Evolutionary conservation across 1,140 invertebrate species (phyloP).

Genomic region (Diorhabda carinulata): DNA sequence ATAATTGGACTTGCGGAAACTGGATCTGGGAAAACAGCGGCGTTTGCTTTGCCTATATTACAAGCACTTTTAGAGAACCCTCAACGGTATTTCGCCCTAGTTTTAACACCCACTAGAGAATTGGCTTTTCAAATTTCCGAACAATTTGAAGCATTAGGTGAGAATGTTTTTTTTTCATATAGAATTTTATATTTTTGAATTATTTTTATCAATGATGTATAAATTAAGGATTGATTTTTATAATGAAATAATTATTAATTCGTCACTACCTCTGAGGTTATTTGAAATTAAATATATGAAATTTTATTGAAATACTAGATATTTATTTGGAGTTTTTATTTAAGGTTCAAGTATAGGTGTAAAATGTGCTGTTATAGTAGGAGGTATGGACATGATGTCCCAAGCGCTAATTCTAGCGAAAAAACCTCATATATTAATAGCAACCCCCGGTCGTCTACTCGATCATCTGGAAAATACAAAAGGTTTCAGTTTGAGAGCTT

Average conservation of each 20-base stretch:
- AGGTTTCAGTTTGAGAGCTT: slow-evolving; percentile 79
- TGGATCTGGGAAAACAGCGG: slow-evolving; percentile 96
- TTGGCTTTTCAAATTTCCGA: slow-evolving; percentile 95
- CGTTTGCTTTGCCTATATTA: slow-evolving; percentile 94
- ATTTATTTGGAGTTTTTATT: slow-evolving; percentile 1
- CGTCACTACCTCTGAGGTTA: neutral
- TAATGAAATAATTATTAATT: neutral
- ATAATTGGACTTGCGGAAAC: slow-evolving; percentile 96
- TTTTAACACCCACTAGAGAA: slow-evolving; percentile 95
- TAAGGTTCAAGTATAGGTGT: slow-evolving; percentile 77
- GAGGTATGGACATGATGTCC: slow-evolving; percentile 96
- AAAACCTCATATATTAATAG: slow-evolving; percentile 93
- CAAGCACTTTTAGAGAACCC: slow-evolving; percentile 87
- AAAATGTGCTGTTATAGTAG: slow-evolving; percentile 93
- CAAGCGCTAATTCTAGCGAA: slow-evolving; percentile 88
- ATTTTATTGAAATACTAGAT: neutral
- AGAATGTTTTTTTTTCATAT: slow-evolving; percentile 19
- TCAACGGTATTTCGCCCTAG: slow-evolving; percentile 89
- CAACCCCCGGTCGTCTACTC: slow-evolving; percentile 84
- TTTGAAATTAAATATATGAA: slow-evolving; percentile 32
- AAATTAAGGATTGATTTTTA: neutral
- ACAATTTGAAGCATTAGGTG: slow-evolving; percentile 91
- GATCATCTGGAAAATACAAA: slow-evolving; percentile 93
- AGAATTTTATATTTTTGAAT: slow-evolving; percentile 21
- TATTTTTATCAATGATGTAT: neutral